Conservation (phyloP, 2,888 invertebrate genomes). For the Meghimatium bilineatum region DNA sequence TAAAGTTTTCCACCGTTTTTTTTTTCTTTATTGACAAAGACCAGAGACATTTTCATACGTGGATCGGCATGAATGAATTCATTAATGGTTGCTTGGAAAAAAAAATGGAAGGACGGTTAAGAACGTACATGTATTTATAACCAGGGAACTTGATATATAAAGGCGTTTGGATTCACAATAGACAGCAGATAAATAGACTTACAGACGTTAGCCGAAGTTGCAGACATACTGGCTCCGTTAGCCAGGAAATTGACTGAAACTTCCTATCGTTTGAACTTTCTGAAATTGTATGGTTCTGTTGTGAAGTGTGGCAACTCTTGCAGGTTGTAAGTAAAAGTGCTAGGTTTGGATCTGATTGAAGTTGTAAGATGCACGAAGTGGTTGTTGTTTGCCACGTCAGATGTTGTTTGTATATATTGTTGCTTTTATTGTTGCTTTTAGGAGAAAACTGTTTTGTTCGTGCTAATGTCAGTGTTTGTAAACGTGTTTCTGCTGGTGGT, state of each 20-base stretch:
- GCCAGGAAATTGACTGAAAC: neutral
- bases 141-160: neutral
- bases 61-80: neutral
- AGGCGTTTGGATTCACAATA: neutral
- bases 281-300: neutral
- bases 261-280: neutral
- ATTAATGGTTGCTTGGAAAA: neutral
- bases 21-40: neutral
- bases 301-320: neutral
- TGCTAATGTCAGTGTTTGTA: no score
- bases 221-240: neutral
- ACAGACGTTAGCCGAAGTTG: neutral
- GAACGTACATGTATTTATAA: neutral
- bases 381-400: no score
- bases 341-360: neutral
- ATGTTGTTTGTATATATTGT: no score
- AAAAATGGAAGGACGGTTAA: neutral
- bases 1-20: neutral
- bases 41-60: neutral
- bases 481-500: no score
- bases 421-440: no score
- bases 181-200: neutral
- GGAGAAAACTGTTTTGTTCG: no score
- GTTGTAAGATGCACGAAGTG: no score
- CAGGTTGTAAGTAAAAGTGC: neutral